Base-by-base conservation (phyloP, 37 sponge, comb jelly and placozoan species). In the Halichondria panicea region DNA sequence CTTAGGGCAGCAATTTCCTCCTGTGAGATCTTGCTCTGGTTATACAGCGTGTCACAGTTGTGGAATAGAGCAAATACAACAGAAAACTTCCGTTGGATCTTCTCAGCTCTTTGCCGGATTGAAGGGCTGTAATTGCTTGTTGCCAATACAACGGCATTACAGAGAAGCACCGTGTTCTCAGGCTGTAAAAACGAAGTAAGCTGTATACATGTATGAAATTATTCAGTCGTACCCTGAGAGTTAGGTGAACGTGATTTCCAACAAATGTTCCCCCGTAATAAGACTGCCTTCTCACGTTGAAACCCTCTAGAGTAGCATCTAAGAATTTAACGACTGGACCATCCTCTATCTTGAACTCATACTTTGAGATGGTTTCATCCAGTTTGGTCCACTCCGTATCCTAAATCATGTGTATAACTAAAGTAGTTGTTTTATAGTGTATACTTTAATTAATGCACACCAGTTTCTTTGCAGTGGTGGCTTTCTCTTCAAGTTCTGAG, bases 251-350 rank as follows among this genome's bases (percentile, higher is more conserved):
- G 30, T 82, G 75, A 39, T 81, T 81, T 12, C 82, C 74, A 19
- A 81, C 72, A 71, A 81, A 81, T 25, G 74, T 72, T n/a, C 72
- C 82, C 18, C 74, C 65, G 4, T 68, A 40, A 33, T 81, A 81
- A 24, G 82, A 73, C 43, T 72, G 82, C 1, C 73, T 38, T 28
- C 68, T 42, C 11, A 78, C 69, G 7, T 50, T 62, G 54, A 67
- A 37, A 38, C 27, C 1, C 35, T 22, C 32, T n/a, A 78, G 67
- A 30, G 79, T 55, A 8, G 13, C 7, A 41, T 78, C 59, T 19
- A 78, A 32, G 1, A 15, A 32, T 66, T 68, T 36, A 18, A 78
- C 58, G 27, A 41, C 50, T 2, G 67, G 59, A 1, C 79, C 79
- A 68, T 78, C 69, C 22, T 78, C n/a, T 22, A 27, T 4, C 2